A percentile compares a stretch with the other conserved stretches of the same genome.
phyloP scores from a whole-genome alignment of 2,797 vertebrate genomes.

The Falco concolor region DNA sequence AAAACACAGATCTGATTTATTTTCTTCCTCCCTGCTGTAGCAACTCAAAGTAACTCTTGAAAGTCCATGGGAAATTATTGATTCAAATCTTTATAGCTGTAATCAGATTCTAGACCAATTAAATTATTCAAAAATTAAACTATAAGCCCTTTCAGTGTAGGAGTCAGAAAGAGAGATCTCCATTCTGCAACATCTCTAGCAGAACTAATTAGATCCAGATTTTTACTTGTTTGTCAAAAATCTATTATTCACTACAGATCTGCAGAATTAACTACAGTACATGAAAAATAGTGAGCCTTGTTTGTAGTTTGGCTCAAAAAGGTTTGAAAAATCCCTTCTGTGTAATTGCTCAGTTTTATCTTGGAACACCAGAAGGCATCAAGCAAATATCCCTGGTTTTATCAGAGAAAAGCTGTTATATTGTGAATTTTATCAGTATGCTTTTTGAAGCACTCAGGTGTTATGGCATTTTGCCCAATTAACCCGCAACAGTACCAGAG shows the following conservation, averaged over 20 bases:
- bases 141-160: not conserved
- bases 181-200: not conserved
- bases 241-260: not conserved
- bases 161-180: not conserved
- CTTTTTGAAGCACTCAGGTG: not conserved
- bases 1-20: not conserved
- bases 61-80: not conserved
- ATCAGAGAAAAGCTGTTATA: not conserved
- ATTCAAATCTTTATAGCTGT: not conserved
- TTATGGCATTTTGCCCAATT: not conserved
- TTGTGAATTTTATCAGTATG: not conserved
- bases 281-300: not conserved
- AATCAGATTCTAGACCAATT: not conserved
- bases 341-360: constrained; percentile 33
- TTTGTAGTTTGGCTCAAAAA: constrained; percentile 7
- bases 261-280: not conserved
- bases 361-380: constrained; percentile 24
- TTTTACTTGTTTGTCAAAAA: constrained; percentile 8
- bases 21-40: not conserved
- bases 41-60: not conserved
- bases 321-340: constrained; percentile 9
- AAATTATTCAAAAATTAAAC: not conserved
- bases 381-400: constrained; percentile 7
- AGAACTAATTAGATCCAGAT: constrained; percentile 23
- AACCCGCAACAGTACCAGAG: not conserved